Percentiles rank a stretch among this genome's conserved stretches.
These are phyloP conservation scores for Cyprinus carpio DNA, from an alignment of 2,113 vertebrate species.

Conservation along the genomic window DNA sequence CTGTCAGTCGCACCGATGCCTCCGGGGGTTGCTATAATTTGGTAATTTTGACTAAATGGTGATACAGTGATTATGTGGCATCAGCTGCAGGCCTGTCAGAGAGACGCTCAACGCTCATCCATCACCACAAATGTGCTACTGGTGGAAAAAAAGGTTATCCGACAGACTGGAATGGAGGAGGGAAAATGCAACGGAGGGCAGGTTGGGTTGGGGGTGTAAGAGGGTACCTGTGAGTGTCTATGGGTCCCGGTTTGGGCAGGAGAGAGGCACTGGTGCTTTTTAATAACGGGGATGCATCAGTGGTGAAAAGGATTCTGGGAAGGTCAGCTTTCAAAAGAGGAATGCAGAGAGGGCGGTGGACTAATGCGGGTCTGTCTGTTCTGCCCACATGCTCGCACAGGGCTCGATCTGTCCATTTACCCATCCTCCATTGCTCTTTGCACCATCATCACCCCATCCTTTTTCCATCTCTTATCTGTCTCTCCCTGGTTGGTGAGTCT, in stretches of 20 bases:
- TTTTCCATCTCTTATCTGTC: neutral
- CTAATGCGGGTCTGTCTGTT: constrained; percentile 64
- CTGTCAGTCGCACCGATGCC: constrained; percentile 67
- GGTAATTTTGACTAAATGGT: constrained; percentile 80
- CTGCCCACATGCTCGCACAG: constrained; percentile 51
- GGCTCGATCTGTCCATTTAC: constrained; percentile 61
- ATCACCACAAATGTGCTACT: constrained; percentile 68
- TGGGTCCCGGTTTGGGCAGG: constrained; percentile 60
- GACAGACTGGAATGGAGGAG: constrained; percentile 30
- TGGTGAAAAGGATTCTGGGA: constrained; percentile 62
- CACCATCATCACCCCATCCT: constrained; percentile 25
- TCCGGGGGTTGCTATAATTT: constrained; percentile 70
- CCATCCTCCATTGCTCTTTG: constrained; percentile 18
- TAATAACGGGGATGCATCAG: constrained; percentile 68
- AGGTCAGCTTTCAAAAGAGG: constrained; percentile 70
- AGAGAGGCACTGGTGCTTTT: constrained; percentile 50
- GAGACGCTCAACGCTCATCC: constrained; percentile 73
- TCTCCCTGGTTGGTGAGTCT: neutral
- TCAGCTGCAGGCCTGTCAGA: constrained; percentile 76
- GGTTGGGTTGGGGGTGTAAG: constrained; percentile 57
- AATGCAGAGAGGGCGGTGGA: constrained; percentile 54
- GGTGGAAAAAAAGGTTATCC: constrained; percentile 24
- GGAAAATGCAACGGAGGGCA: constrained; percentile 39
- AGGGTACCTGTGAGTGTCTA: constrained; percentile 54
- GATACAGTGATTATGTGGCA: constrained; percentile 76